Conservation (phyloP, 2,888 invertebrate genomes). For the Agrilus cyanescens region DNA sequence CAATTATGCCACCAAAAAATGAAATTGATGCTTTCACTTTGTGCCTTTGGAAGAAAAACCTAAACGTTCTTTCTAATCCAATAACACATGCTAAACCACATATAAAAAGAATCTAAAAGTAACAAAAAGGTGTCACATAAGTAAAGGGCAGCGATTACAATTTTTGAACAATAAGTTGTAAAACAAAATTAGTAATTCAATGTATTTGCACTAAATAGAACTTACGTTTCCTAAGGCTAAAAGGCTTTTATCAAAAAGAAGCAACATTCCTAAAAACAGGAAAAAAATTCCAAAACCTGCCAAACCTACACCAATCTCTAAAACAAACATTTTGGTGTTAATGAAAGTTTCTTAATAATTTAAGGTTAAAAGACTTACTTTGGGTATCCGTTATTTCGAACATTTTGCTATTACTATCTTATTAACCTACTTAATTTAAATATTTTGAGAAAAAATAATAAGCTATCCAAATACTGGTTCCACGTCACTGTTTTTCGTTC, state of each 20-base stretch:
- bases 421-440: no score
- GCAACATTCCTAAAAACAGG: conserved; percentile 82
- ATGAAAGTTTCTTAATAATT: conserved; percentile 1
- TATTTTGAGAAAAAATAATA: no score
- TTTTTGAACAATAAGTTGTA: neutral
- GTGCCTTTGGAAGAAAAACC: conserved; percentile 96
- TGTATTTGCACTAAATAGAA: conserved; percentile 24
- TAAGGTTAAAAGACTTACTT: conserved; percentile 50
- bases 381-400: conserved; percentile 76
- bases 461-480: no score
- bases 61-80: conserved; percentile 86
- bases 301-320: conserved; percentile 95
- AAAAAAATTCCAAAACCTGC: conserved; percentile 94
- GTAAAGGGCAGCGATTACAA: conserved; percentile 3
- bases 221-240: conserved; percentile 99
- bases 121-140: no score
- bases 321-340: conserved; percentile 29
- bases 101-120: conserved; percentile 86
- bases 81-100: conserved; percentile 92
- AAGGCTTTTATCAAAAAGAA: conserved; percentile 93
- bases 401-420: conserved; percentile 37
- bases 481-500: no score
- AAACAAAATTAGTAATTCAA: neutral
- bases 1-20: conserved; percentile 85
- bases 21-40: conserved; percentile 83